Percentiles rank a stretch among this genome's conserved stretches.
Evolutionary conservation across 2,888 invertebrate genomes (phyloP).

Genomic region (Siphlonurus alternatus): DNA sequence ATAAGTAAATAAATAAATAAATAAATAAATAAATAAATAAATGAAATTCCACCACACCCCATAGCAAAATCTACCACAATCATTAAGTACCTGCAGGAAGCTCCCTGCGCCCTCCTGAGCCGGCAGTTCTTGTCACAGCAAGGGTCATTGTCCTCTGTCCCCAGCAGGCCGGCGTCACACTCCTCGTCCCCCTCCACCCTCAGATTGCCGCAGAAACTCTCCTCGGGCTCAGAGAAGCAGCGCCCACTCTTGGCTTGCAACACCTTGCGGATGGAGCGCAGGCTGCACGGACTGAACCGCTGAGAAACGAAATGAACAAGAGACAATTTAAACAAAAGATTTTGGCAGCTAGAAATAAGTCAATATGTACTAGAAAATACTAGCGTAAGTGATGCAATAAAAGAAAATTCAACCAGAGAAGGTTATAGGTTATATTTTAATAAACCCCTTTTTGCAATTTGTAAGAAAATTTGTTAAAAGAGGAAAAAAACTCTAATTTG

Average conservation of each 20-base stretch:
- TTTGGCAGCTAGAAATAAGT: too few relatives aligned
- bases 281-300: slow-evolving; percentile 90
- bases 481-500: neutral
- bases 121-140: slow-evolving; percentile 91
- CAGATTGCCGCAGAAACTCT: slow-evolving; percentile 91
- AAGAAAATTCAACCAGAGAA: too few relatives aligned
- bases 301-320: slow-evolving; percentile 29
- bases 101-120: slow-evolving; percentile 61
- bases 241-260: slow-evolving; percentile 80
- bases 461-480: neutral
- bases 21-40: too few relatives aligned
- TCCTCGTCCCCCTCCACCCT: slow-evolving; percentile 92
- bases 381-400: too few relatives aligned
- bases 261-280: slow-evolving; percentile 83
- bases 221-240: slow-evolving; percentile 85
- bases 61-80: too few relatives aligned
- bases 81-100: slow-evolving; percentile 58
- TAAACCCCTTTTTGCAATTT: neutral
- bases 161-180: slow-evolving; percentile 87
- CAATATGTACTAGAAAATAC: neutral
- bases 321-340: neutral
- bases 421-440: neutral
- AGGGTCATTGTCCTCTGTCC: slow-evolving; percentile 81
- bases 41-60: too few relatives aligned
- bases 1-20: too few relatives aligned